phyloP scores from a whole-genome alignment of 2,797 vertebrate species.

The Melanotaenia maccullochi region DNA sequence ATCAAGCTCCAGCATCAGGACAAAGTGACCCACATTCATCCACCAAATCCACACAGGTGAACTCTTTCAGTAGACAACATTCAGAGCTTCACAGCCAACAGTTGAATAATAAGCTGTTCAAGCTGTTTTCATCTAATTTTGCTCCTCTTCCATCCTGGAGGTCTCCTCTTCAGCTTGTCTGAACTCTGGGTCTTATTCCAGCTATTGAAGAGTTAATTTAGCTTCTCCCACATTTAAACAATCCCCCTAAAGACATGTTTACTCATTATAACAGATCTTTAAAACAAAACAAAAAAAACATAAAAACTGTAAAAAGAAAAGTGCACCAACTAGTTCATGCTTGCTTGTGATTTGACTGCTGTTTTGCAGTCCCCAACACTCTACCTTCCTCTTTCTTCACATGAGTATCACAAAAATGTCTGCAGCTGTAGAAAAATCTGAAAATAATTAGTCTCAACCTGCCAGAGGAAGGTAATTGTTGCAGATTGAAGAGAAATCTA shows the following conservation, averaged over 20 bases:
- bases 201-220: background rate
- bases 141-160: background rate
- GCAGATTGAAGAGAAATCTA: background rate
- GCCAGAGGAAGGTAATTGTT: background rate
- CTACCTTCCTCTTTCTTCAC: background rate
- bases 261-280: background rate
- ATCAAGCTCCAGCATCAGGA: background rate
- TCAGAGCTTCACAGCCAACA: background rate
- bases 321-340: background rate
- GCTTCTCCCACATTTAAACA: background rate
- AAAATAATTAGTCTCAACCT: conserved; percentile 6
- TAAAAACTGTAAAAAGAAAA: background rate
- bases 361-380: background rate
- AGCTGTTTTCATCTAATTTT: background rate
- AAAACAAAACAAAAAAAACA: background rate
- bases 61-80: background rate
- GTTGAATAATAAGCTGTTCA: background rate
- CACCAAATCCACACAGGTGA: background rate
- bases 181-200: background rate
- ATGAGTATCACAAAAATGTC: background rate
- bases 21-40: background rate
- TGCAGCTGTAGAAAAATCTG: background rate
- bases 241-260: background rate
- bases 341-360: background rate
- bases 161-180: background rate